Conservation (phyloP, 1,140 invertebrate species). For the Drosophila ficusphila region DNA sequence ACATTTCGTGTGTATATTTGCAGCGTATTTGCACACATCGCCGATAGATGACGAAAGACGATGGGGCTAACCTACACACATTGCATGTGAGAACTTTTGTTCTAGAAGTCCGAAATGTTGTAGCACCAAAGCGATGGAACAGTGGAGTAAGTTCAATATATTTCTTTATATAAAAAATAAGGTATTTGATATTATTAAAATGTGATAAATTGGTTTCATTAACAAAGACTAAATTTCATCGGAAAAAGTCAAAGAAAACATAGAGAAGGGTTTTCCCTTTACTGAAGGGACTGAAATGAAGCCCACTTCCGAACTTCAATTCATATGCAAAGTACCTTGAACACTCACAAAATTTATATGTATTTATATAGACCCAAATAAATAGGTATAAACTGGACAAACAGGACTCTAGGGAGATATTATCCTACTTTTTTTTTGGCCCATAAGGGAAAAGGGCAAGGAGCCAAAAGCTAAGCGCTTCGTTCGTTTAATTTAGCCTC, state of each 20-base stretch:
- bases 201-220: no score
- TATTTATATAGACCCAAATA: slow-evolving; percentile 3
- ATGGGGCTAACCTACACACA: slow-evolving; percentile 40
- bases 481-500: slow-evolving; percentile 53
- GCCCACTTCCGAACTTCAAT: slow-evolving; percentile 48
- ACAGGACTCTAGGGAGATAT: slow-evolving; percentile 81
- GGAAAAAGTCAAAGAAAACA: no score
- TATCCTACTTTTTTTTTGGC: slow-evolving; percentile 63
- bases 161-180: no score
- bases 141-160: background rate
- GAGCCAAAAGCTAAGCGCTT: slow-evolving; percentile 59
- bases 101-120: slow-evolving; percentile 62
- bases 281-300: background rate
- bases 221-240: no score
- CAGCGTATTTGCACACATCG: slow-evolving; percentile 42
- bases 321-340: slow-evolving; percentile 62
- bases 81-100: slow-evolving; percentile 75
- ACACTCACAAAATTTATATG: slow-evolving; percentile 2
- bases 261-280: background rate
- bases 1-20: slow-evolving; percentile 2
- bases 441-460: slow-evolving; percentile 6
- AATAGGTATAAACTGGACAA: slow-evolving; percentile 71
- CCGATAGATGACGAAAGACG: slow-evolving; percentile 76
- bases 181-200: no score
- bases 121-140: slow-evolving; percentile 24